phyloP scores from a whole-genome alignment of 1,140 invertebrate genomes.

The Tetramorium simillimum region DNA sequence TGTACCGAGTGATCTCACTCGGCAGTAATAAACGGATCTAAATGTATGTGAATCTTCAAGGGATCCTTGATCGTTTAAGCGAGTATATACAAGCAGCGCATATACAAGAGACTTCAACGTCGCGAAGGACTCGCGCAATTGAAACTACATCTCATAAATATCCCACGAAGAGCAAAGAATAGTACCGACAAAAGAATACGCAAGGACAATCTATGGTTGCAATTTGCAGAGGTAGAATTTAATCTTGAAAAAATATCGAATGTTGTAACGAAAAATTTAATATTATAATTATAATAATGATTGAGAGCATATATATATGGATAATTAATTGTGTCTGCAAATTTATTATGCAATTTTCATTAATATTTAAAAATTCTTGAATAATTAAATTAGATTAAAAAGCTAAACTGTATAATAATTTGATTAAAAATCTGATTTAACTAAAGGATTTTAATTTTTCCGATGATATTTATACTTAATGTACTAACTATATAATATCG shows the following conservation, averaged over 20 bases:
- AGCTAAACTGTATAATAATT: neutral
- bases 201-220: neutral
- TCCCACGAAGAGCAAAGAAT: conserved; percentile 9
- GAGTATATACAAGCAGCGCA: neutral
- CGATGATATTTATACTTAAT: neutral
- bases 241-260: neutral
- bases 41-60: neutral
- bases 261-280: neutral
- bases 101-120: neutral
- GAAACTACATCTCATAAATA: conserved; percentile 36
- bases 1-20: neutral
- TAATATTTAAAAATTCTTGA: neutral
- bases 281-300: neutral
- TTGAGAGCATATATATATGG: neutral
- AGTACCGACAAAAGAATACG: neutral
- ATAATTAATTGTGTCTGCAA: neutral
- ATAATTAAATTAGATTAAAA: neutral
- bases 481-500: neutral
- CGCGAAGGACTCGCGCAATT: neutral
- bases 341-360: neutral
- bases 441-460: neutral
- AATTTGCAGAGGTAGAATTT: neutral
- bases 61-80: conserved; percentile 13
- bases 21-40: neutral
- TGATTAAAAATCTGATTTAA: neutral